Percentiles rank a stretch among this genome's conserved stretches.
phyloP scores from a whole-genome alignment of 2,888 invertebrate species.

The Rhodophaea formosa region DNA sequence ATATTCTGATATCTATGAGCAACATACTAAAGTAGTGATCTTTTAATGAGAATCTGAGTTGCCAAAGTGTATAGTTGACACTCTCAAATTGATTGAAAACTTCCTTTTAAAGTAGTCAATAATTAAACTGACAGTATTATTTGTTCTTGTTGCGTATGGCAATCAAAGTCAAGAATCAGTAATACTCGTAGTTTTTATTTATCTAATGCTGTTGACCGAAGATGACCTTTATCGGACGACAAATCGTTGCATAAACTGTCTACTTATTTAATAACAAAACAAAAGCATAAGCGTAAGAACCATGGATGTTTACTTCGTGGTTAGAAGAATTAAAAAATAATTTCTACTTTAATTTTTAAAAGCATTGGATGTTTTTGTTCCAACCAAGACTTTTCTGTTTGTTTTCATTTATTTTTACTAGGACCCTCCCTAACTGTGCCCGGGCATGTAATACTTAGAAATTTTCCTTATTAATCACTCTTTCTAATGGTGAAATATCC shows the following conservation, averaged over 20 bases:
- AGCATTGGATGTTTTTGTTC: neutral
- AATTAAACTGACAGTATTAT: neutral
- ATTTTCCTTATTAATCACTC: too few relatives aligned
- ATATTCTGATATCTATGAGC: too few relatives aligned
- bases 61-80: too few relatives aligned
- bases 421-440: too few relatives aligned
- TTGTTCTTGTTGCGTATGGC: neutral
- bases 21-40: too few relatives aligned
- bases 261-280: neutral
- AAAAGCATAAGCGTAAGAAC: neutral
- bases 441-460: too few relatives aligned
- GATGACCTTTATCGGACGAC: neutral
- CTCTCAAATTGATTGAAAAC: neutral
- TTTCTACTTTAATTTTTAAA: neutral
- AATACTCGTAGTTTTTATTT: neutral
- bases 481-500: too few relatives aligned
- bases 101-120: neutral
- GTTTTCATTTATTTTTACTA: too few relatives aligned
- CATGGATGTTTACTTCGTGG: too few relatives aligned
- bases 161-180: neutral
- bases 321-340: too few relatives aligned
- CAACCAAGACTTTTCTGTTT: too few relatives aligned
- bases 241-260: conserved; percentile 3
- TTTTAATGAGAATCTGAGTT: too few relatives aligned
- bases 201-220: neutral